These are phyloP conservation scores for Chiloscyllium plagiosum DNA, from an alignment of 2,113 vertebrate genomes.

Conservation along the genomic window DNA sequence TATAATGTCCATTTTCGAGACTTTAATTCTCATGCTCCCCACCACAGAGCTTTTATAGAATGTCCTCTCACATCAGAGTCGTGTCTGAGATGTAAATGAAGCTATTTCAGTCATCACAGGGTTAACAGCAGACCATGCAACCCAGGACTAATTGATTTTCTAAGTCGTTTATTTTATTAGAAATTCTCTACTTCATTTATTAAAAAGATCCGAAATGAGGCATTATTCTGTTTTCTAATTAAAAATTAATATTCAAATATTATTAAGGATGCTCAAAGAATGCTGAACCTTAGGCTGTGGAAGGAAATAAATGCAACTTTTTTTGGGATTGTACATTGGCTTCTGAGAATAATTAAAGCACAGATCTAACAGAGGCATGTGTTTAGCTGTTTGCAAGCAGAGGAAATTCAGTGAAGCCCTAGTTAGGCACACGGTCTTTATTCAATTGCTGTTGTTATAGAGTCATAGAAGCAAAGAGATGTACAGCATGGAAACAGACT, in stretches of 20 bases:
- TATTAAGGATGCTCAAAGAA: constrained; percentile 30
- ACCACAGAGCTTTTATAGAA: not conserved
- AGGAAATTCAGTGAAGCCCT: not conserved
- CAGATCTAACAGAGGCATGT: not conserved
- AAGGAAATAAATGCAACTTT: not conserved
- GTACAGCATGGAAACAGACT: too few relatives aligned
- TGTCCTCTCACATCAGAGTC: not conserved
- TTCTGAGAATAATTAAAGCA: not conserved
- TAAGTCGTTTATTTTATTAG: constrained; percentile 37
- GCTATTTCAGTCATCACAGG: not conserved
- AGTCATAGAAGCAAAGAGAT: too few relatives aligned
- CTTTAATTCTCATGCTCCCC: not conserved
- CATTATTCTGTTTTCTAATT: constrained; percentile 36
- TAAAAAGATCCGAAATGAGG: constrained; percentile 33
- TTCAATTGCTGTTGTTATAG: not conserved
- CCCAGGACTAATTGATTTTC: constrained; percentile 36
- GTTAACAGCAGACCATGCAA: not conserved
- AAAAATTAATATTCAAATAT: constrained; percentile 38
- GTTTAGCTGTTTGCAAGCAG: not conserved
- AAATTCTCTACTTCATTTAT: constrained; percentile 35
- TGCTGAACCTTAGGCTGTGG: constrained; percentile 8
- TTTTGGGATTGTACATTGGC: not conserved
- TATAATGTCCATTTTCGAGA: not conserved
- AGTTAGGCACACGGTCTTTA: not conserved
- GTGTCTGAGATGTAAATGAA: not conserved